phyloP scores from a whole-genome alignment of 2,888 invertebrate genomes.

The Synanthedon andrenaeformis region DNA sequence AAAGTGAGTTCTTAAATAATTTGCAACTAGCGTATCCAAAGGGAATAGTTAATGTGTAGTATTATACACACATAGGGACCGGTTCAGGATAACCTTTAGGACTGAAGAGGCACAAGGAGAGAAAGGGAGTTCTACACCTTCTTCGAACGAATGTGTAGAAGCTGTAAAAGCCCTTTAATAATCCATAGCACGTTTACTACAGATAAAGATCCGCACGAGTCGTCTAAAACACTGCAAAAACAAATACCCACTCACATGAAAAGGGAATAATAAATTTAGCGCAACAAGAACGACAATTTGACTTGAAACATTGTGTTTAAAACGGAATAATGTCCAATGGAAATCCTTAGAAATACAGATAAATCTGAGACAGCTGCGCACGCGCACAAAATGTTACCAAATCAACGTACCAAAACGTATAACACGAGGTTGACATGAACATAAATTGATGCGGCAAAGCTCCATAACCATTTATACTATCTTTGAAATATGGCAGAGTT shows the following conservation, averaged over 20 bases:
- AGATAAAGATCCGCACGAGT: too few species aligned
- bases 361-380: conserved; percentile 11
- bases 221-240: not conserved
- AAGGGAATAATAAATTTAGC: conserved; percentile 7
- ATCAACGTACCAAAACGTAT: conserved; percentile 8
- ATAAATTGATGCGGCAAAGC: conserved; percentile 4
- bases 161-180: too few species aligned
- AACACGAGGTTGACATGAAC: conserved; percentile 5
- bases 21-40: too few species aligned
- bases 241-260: not conserved
- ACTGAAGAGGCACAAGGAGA: too few species aligned
- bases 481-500: not conserved
- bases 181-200: too few species aligned
- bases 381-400: conserved; percentile 7
- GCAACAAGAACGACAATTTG: conserved; percentile 17
- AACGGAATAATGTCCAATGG: conserved; percentile 14
- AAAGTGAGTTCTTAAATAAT: too few species aligned
- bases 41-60: too few species aligned
- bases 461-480: not conserved
- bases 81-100: too few species aligned
- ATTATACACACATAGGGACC: too few species aligned
- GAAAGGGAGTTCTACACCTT: too few species aligned
- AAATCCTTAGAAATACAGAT: conserved; percentile 13
- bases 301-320: conserved; percentile 20
- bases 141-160: too few species aligned